Evolutionary conservation across 2,113 vertebrate species (phyloP).

Genomic region (Holacanthus passer): DNA sequence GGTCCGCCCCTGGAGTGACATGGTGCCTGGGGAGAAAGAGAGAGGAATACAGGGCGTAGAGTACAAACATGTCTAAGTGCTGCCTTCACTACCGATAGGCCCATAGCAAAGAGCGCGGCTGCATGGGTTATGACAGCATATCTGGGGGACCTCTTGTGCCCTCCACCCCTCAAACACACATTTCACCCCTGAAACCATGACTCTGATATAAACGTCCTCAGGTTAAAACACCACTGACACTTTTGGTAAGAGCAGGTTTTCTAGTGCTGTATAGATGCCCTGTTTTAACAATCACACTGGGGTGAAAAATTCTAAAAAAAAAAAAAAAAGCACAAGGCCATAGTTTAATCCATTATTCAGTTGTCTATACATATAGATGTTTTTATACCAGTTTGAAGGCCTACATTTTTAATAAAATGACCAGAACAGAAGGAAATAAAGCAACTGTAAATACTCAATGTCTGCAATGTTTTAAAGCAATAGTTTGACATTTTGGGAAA

Average conservation of each 20-base stretch:
- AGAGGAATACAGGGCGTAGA: slow-evolving; percentile 81
- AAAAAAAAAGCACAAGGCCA: neutral
- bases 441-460: neutral
- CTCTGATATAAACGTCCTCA: slow-evolving; percentile 63
- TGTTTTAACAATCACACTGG: slow-evolving; percentile 32
- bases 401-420: neutral
- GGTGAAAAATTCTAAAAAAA: neutral
- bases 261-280: slow-evolving; percentile 21
- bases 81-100: slow-evolving; percentile 85
- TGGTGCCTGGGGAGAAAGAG: slow-evolving; percentile 75
- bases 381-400: neutral
- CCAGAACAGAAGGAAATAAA: neutral
- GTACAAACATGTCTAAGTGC: slow-evolving; percentile 88
- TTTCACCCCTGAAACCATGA: slow-evolving; percentile 75
- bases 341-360: neutral
- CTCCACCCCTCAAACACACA: slow-evolving; percentile 75
- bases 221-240: slow-evolving; percentile 73
- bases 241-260: slow-evolving; percentile 61
- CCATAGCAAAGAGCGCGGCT: slow-evolving; percentile 77
- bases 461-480: neutral
- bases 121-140: slow-evolving; percentile 85
- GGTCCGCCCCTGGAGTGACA: slow-evolving; percentile 77
- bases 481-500: neutral
- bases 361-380: neutral
- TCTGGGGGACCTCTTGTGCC: slow-evolving; percentile 79